Percentiles rank a stretch among this genome's conserved stretches.
Conservation (phyloP, 2,888 invertebrate species). For the Tillus elongatus region DNA sequence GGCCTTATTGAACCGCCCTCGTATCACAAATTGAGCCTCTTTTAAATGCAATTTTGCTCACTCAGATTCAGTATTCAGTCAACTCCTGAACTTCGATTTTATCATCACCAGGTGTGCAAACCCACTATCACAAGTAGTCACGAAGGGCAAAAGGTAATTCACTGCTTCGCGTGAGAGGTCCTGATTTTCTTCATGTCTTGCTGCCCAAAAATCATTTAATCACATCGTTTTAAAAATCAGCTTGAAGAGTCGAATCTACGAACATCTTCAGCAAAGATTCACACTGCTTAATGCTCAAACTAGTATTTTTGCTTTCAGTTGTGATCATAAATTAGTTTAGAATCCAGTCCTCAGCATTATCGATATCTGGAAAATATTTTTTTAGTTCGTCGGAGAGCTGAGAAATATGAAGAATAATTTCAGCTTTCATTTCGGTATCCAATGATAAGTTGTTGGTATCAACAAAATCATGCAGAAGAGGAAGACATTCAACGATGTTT, state of each 20-base stretch:
- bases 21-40: too few species aligned
- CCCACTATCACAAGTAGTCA: too few species aligned
- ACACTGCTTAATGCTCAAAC: conserved; percentile 5
- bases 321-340: conserved; percentile 15
- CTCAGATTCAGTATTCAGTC: too few species aligned
- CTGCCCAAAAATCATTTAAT: background rate
- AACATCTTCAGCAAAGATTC: conserved; percentile 1
- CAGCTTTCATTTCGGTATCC: conserved; percentile 15
- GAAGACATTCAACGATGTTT: conserved; percentile 12
- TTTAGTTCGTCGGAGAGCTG: conserved; percentile 18
- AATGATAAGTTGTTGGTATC: conserved; percentile 11
- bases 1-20: too few species aligned
- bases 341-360: too few species aligned
- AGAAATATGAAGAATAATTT: conserved; percentile 17
- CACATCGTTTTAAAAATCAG: conserved; percentile 5
- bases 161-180: background rate
- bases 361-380: too few species aligned
- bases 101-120: too few species aligned
- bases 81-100: too few species aligned
- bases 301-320: conserved; percentile 19
- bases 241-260: conserved; percentile 5
- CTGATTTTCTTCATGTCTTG: background rate
- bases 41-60: too few species aligned
- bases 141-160: too few species aligned
- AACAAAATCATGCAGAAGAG: too few species aligned